A percentile compares a stretch with the other conserved stretches of the same genome.
phyloP scores from a whole-genome alignment of 1,140 invertebrate genomes.

The Limonius californicus region DNA sequence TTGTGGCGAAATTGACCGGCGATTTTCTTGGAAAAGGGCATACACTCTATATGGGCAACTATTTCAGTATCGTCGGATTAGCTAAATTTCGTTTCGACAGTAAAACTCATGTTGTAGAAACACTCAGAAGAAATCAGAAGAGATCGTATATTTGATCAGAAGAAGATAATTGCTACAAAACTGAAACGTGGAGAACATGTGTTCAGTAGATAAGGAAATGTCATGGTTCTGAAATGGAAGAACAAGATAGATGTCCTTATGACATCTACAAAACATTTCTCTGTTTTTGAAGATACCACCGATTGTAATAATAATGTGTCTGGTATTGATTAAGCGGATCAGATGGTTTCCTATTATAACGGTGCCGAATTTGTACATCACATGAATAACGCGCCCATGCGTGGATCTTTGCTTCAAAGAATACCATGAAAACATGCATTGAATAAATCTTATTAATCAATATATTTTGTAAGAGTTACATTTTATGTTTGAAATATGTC shows the following conservation, averaged over 20 bases:
- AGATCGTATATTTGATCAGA: too few relatives aligned
- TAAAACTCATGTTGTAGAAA: constrained; percentile 34
- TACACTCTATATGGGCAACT: constrained; percentile 42
- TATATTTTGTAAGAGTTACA: too few relatives aligned
- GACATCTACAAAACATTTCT: not conserved
- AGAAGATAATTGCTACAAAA: too few relatives aligned
- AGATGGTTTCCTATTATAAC: not conserved
- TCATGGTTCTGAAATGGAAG: constrained; percentile 42
- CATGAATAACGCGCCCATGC: too few relatives aligned
- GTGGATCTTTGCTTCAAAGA: too few relatives aligned
- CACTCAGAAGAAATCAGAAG: too few relatives aligned
- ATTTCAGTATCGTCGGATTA: constrained; percentile 27
- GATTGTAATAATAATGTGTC: not conserved
- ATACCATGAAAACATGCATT: too few relatives aligned
- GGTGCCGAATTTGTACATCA: too few relatives aligned
- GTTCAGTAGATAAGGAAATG: constrained; percentile 31
- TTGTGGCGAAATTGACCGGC: constrained; percentile 22
- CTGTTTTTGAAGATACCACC: not conserved
- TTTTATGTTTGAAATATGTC: too few relatives aligned
- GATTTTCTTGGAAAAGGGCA: not conserved
- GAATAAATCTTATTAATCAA: too few relatives aligned
- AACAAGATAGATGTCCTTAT: constrained; percentile 38
- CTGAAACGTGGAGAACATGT: constrained; percentile 40
- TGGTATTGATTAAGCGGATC: not conserved
- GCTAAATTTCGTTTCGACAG: constrained; percentile 34